phyloP scores from a whole-genome alignment of 2,888 invertebrate species.

The Melieria omissa region DNA sequence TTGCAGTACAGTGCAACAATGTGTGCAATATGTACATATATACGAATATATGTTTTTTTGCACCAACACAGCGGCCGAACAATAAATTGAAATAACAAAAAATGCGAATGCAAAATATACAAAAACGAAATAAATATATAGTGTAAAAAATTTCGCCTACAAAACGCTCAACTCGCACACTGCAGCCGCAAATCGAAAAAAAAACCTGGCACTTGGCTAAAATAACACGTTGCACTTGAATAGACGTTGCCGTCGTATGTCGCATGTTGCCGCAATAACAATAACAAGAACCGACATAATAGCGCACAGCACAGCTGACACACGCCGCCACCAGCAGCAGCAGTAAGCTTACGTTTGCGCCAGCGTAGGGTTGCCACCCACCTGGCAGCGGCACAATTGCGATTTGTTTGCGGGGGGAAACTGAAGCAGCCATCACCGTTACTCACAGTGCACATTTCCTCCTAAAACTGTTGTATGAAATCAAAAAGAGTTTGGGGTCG shows the following conservation, averaged over 20 bases:
- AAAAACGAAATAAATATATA: background rate
- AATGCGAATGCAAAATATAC: background rate
- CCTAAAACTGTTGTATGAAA: too few species aligned
- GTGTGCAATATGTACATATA: background rate
- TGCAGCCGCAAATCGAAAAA: background rate
- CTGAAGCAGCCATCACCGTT: too few species aligned
- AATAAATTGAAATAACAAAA: background rate
- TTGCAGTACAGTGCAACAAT: background rate
- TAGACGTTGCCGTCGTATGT: background rate
- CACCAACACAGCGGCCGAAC: background rate
- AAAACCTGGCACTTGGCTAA: background rate
- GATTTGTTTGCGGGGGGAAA: too few species aligned
- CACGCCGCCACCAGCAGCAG: conserved; percentile 42
- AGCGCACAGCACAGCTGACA: conserved; percentile 20
- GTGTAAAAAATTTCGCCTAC: background rate
- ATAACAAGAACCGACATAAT: background rate
- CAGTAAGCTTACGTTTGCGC: conserved; percentile 12
- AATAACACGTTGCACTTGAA: background rate
- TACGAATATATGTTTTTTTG: background rate
- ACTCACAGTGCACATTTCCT: too few species aligned
- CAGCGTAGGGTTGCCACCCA: too few species aligned
- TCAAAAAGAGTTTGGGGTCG: too few species aligned
- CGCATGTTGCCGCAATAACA: background rate
- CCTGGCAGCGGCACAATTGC: too few species aligned
- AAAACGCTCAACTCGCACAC: background rate